Evolutionary conservation across 2,797 vertebrate species (phyloP), one percentile per base, ranked within the genome.

Genomic region (Macropus fuliginosus): DNA sequence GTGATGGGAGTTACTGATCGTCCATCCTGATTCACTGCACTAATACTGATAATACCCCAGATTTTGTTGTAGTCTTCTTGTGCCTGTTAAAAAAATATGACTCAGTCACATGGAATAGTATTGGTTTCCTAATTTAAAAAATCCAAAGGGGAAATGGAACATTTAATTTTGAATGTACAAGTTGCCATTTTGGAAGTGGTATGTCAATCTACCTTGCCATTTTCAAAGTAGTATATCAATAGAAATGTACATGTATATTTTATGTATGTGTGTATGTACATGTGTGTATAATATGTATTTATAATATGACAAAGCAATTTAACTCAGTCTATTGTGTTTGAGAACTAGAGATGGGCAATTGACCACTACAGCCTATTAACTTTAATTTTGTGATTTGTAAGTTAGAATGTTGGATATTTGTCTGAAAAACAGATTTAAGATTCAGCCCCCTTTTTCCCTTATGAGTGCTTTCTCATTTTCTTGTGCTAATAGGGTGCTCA

Each of bases 11-110:
- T 99, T 0, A 98, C 98, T 0, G 99, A 98, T 59, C 92, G 99
- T 0, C 99, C 99, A 0, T 99, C 99, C 98, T 99, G 99, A 98
- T 99, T 99, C 55, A 99, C 98, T 0, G 98, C 99, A 94, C 99
- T 99, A 98, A 98, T 98, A 92, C 97, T 98, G 97, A 99, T 98
- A 93, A 99, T 96, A 29, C 99, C 99, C 99, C 99, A 99, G 93
- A 99, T 98, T 97, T 99, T 99, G 97, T 98, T 99, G 97, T 96
- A 95, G 97, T 99, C 99, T 96, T 98, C 98, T 92, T 98, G 95
- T 95, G 99, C 99, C 99, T 99, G 97, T 96, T 52, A 8, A 87
- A 5, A 81, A 98, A 93, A 97, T 91, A 34, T 81, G 74, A 46
- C 9, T 81, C 21, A 81, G 74, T 81, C 46, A 81, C 74, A 81